Base-by-base conservation (phyloP, 2,888 invertebrate genomes). In the Cremastinae sp. region DNA sequence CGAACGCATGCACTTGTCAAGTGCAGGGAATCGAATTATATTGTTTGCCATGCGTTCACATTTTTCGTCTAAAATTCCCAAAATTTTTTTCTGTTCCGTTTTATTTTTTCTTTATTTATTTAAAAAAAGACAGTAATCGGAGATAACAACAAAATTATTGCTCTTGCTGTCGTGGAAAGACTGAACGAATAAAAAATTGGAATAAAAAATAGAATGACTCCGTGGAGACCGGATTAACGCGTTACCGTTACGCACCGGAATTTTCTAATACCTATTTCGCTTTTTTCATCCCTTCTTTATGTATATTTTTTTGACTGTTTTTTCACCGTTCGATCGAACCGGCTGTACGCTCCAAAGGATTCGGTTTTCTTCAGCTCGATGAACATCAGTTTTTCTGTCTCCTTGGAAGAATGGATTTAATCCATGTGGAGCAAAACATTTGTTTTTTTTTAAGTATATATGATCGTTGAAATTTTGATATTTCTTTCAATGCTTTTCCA, bases 361-460 rank as follows among this genome's bases (percentile, higher is more conserved):
- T 73, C 49, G 53, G 51, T 53, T 64, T 64, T 64, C 62, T 53
- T 59, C 58, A 18, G 18, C 45, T 35, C 62, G 18, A 61, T 64
- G 58, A 69, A 69, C 28, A 5, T 22, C 39, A 35, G 35, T 28
- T 53, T 8, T 35, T 14, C 39, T 22, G 14, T 58, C 41, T 45
- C 18, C 37, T 55, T 69, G 43, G 53, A 22, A n/a, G 12, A 51
- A 10, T 28, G 10, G 1, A 22, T 2, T 56, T 47, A 43, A 41
- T 45, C 62, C 41, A 10, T 62, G 5, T 28, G 41, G n/a, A 18
- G 18, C 0, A 35, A 18, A 45, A 14, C n/a, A 12, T 53, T n/a
- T n/a, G n/a, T n/a, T 28, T 28, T 28, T 28, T 28, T 28, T 28
- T 28, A 5, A 3, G 5, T 28, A 3, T 28, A 28, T 28, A 28